Percentiles rank a stretch among this genome's conserved stretches.
Conservation (phyloP, 2,797 vertebrate genomes). For the Tarsius wallacei region DNA sequence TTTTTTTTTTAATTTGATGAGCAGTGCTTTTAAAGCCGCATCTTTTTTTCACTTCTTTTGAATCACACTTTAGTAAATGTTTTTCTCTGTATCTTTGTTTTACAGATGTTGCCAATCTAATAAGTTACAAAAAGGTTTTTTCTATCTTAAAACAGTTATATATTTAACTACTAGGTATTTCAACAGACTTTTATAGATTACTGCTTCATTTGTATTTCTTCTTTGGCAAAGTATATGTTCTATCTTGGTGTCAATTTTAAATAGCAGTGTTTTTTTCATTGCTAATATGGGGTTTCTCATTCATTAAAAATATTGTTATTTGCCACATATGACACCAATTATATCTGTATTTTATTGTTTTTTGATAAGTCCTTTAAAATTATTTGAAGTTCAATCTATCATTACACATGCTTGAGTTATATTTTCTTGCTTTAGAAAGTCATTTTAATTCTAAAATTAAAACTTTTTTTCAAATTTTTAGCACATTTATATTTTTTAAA, state of each 20-base stretch:
- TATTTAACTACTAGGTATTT: neutral
- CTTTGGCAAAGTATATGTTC: neutral
- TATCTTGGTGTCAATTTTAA: neutral
- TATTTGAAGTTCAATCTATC: neutral
- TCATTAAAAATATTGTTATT: neutral
- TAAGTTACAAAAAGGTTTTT: slow-evolving; percentile 3
- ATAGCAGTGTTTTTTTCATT: neutral
- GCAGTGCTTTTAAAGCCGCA: neutral
- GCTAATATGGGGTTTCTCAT: neutral
- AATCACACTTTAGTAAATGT: neutral
- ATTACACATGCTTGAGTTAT: neutral
- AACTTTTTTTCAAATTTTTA: neutral
- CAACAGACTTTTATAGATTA: neutral
- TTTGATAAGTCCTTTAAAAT: neutral
- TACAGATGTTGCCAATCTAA: neutral
- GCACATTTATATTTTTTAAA: neutral
- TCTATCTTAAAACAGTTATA: neutral
- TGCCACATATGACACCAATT: neutral
- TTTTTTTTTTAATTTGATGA: neutral
- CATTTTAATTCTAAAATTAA: neutral
- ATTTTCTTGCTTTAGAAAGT: neutral
- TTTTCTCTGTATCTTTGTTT: neutral
- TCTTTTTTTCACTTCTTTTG: neutral
- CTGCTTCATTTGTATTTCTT: neutral
- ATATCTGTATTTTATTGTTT: neutral